A percentile compares a stretch with the other conserved stretches of the same genome.
Conservation (phyloP, 2,797 vertebrate species). For the Apodemus agrarius region DNA sequence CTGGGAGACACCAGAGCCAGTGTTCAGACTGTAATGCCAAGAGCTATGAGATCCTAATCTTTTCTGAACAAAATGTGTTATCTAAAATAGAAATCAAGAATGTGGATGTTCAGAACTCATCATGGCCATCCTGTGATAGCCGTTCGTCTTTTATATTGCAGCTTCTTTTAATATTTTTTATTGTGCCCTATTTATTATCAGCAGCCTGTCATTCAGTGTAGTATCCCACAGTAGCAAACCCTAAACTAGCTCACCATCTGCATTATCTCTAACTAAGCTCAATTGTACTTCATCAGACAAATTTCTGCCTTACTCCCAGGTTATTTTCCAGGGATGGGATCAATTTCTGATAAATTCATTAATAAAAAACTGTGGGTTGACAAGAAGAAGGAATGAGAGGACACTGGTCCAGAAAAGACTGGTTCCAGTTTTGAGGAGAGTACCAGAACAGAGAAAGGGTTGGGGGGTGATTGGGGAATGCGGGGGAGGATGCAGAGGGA, state of each 20-base stretch:
- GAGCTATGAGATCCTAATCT: neutral
- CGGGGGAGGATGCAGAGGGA: too few relatives aligned
- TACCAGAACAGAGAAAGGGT: too few relatives aligned
- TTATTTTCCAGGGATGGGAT: neutral
- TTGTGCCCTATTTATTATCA: neutral
- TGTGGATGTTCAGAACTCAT: neutral
- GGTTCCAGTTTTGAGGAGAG: too few relatives aligned
- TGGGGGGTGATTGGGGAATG: too few relatives aligned
- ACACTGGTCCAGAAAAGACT: too few relatives aligned
- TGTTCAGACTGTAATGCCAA: neutral
- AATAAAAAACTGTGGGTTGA: neutral
- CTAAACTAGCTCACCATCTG: neutral
- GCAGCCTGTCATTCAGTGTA: neutral
- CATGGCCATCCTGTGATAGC: neutral
- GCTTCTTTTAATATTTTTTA: neutral
- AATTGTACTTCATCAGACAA: neutral
- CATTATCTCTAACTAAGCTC: neutral
- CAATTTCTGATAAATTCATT: slow-evolving; percentile 32
- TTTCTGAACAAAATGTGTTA: neutral
- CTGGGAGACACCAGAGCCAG: neutral
- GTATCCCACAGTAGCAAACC: neutral
- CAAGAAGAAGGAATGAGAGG: too few relatives aligned
- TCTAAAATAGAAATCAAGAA: slow-evolving; percentile 12
- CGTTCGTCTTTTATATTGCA: neutral
- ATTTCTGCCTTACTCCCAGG: neutral